Evolutionary conservation across 1,140 invertebrate species (phyloP).

Genomic region (Agrypnia vestita): DNA sequence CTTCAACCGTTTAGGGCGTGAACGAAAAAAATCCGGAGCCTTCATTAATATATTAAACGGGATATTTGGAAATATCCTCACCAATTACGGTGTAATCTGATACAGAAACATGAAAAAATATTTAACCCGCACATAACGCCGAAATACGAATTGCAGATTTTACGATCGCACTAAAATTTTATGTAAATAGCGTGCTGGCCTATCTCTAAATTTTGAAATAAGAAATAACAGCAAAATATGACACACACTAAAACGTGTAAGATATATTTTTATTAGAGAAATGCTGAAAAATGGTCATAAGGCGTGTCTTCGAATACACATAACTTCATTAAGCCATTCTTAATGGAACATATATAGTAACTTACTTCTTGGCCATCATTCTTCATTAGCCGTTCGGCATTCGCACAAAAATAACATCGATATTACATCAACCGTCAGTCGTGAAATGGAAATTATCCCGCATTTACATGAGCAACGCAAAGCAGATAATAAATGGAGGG

Average conservation of each 20-base stretch:
- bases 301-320: conserved; percentile 48
- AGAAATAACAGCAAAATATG: too few relatives aligned
- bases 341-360: background rate
- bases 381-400: too few relatives aligned
- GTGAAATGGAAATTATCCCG: too few relatives aligned
- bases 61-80: background rate
- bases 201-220: too few relatives aligned
- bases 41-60: conserved; percentile 21
- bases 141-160: background rate
- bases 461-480: too few relatives aligned
- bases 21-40: conserved; percentile 13
- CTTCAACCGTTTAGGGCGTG: conserved; percentile 11
- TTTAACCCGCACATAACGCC: background rate
- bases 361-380: too few relatives aligned
- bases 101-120: background rate
- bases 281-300: conserved; percentile 1
- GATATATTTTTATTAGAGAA: background rate
- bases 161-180: too few relatives aligned
- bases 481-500: too few relatives aligned
- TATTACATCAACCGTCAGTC: too few relatives aligned
- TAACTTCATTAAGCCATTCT: conserved; percentile 45
- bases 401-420: too few relatives aligned
- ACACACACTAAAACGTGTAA: too few relatives aligned
- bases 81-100: background rate
- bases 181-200: too few relatives aligned